A percentile compares a stretch with the other conserved stretches of the same genome.
These are phyloP conservation scores for Orthosia gracilis DNA, from an alignment of 2,888 invertebrate species.

Conservation along the genomic window DNA sequence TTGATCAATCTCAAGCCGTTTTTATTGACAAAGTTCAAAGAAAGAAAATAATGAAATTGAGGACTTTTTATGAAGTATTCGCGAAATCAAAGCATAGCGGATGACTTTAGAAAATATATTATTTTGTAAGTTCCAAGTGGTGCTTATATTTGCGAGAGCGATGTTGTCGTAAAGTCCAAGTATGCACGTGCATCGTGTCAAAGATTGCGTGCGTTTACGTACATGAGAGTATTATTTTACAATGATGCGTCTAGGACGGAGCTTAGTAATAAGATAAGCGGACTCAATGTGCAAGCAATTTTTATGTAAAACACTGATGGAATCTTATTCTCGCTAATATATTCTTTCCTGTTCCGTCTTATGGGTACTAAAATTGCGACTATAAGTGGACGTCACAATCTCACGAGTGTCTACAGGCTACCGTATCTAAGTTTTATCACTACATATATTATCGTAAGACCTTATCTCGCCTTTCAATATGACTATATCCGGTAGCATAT, in stretches of 20 bases:
- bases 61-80: neutral
- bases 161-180: conserved; percentile 33
- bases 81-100: neutral
- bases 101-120: neutral
- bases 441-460: neutral
- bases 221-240: conserved; percentile 68
- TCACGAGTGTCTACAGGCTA: neutral
- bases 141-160: conserved; percentile 25
- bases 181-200: conserved; percentile 55
- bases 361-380: neutral
- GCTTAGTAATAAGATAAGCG: conserved; percentile 62
- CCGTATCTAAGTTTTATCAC: neutral
- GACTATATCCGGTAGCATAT: conserved; percentile 8
- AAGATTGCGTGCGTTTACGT: conserved; percentile 68
- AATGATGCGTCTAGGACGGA: conserved; percentile 42
- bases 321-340: neutral
- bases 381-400: neutral
- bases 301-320: neutral
- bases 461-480: conserved; percentile 11
- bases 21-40: neutral
- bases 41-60: neutral
- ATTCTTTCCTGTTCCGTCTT: neutral
- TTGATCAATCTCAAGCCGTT: neutral
- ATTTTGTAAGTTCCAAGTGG: neutral
- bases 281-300: conserved; percentile 6